phyloP scores from a whole-genome alignment of 2,888 invertebrate species.

The Chironomus riparius region DNA sequence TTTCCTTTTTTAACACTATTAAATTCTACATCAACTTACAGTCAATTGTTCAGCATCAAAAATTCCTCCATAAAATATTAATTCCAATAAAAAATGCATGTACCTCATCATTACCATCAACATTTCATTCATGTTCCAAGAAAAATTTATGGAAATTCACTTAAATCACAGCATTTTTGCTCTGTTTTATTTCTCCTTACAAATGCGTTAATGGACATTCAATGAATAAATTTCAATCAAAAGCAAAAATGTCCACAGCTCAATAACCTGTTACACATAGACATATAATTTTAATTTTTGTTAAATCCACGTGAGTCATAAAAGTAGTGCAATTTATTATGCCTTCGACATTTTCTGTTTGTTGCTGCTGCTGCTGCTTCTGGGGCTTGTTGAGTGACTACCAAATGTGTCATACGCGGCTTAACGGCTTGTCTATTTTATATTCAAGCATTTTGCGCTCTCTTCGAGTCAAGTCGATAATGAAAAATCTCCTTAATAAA shows the following conservation, averaged over 20 bases:
- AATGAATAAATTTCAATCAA: slow-evolving; percentile 5
- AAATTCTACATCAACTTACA: too few relatives aligned
- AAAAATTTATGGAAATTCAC: too few relatives aligned
- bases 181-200: background rate
- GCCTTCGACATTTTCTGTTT: background rate
- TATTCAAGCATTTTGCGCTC: background rate
- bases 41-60: too few relatives aligned
- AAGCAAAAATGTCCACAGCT: background rate
- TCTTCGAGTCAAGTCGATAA: background rate
- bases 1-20: too few relatives aligned
- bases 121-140: too few relatives aligned
- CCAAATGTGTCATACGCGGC: background rate
- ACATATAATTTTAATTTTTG: background rate
- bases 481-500: background rate
- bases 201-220: background rate
- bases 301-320: background rate
- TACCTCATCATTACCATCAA: too few relatives aligned
- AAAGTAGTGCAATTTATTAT: background rate
- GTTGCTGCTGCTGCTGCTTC: background rate
- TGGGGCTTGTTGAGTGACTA: background rate
- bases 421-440: background rate
- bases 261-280: background rate
- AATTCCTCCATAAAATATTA: too few relatives aligned
- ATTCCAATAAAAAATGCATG: too few relatives aligned
- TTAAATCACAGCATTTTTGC: background rate